These are phyloP conservation scores for Pocillopora verrucosa DNA, from an alignment of 64 coral and sea anemone genomes.

Conservation along the genomic window DNA sequence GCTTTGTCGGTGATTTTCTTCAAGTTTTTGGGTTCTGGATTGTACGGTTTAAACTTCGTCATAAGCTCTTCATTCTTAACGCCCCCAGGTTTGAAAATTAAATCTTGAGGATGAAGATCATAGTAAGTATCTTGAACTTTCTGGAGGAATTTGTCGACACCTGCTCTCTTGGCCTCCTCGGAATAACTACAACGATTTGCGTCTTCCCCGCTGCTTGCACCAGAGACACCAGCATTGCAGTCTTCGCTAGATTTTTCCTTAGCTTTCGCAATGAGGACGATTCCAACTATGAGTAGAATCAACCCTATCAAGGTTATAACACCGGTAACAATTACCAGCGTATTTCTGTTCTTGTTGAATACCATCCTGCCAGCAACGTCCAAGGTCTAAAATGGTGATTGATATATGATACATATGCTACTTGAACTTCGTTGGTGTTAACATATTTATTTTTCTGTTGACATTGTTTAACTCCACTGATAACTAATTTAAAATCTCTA, in stretches of 20 bases:
- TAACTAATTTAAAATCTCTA: too few species aligned
- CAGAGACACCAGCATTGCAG: background rate
- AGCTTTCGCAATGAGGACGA: constrained; percentile 46
- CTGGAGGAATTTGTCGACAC: constrained; percentile 58
- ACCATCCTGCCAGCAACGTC: background rate
- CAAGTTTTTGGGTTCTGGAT: constrained; percentile 60
- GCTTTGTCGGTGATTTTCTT: constrained; percentile 73
- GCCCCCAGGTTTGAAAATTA: constrained; percentile 26
- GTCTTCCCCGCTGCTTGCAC: background rate
- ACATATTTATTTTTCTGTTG: too few species aligned
- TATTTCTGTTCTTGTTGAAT: background rate
- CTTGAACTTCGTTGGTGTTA: too few species aligned
- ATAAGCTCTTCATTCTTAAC: constrained; percentile 14
- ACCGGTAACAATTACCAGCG: background rate
- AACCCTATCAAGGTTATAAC: constrained; percentile 44
- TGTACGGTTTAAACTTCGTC: constrained; percentile 62
- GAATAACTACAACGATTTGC: constrained; percentile 53
- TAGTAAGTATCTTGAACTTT: constrained; percentile 71
- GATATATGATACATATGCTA: too few species aligned
- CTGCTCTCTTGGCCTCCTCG: constrained; percentile 54
- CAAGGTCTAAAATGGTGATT: background rate
- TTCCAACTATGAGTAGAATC: constrained; percentile 61
- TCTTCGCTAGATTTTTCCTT: background rate
- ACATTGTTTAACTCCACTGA: too few species aligned
- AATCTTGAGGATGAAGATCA: constrained; percentile 38